Evolutionary conservation across 1,140 invertebrate genomes (phyloP).

Genomic region (Lucilia sericata): DNA sequence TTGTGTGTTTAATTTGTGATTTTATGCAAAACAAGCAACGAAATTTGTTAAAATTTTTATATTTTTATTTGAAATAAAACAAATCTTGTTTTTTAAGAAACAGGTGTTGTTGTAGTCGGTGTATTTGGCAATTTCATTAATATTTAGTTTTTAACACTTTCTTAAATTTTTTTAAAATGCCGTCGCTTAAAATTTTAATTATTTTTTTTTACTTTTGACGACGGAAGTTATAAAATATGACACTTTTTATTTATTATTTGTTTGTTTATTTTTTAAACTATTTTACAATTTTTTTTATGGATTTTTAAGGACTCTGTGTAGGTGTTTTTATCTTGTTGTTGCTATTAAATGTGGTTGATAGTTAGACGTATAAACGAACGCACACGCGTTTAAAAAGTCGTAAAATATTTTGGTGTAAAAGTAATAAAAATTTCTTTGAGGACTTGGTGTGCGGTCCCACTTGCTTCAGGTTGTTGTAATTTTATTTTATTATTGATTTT

Average conservation of each 20-base stretch:
- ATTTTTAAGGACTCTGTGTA: slow-evolving; percentile 6
- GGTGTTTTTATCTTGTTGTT: slow-evolving; percentile 23
- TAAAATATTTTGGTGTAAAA: slow-evolving; percentile 31
- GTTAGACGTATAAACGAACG: not conserved
- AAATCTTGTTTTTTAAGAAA: not conserved
- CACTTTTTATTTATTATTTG: slow-evolving; percentile 23
- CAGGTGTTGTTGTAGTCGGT: not conserved
- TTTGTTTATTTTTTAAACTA: not conserved
- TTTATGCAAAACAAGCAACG: slow-evolving; percentile 22
- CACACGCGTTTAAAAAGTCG: slow-evolving; percentile 41
- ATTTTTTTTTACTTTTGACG: not conserved
- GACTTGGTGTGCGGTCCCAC: not conserved
- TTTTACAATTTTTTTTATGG: slow-evolving; percentile 6
- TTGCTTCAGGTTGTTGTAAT: not conserved
- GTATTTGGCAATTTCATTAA: not conserved
- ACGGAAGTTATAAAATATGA: not conserved
- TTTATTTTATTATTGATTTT: not conserved
- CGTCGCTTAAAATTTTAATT: not conserved
- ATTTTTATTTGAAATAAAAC: not conserved
- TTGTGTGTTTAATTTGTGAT: slow-evolving; percentile 4
- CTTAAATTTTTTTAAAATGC: not conserved
- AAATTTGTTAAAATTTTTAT: slow-evolving; percentile 26
- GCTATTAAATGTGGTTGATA: slow-evolving; percentile 23
- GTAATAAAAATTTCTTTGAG: slow-evolving; percentile 28
- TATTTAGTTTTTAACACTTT: not conserved